phyloP scores from a whole-genome alignment of 2,797 vertebrate species.

The Chaetophractus vellerosus region DNA sequence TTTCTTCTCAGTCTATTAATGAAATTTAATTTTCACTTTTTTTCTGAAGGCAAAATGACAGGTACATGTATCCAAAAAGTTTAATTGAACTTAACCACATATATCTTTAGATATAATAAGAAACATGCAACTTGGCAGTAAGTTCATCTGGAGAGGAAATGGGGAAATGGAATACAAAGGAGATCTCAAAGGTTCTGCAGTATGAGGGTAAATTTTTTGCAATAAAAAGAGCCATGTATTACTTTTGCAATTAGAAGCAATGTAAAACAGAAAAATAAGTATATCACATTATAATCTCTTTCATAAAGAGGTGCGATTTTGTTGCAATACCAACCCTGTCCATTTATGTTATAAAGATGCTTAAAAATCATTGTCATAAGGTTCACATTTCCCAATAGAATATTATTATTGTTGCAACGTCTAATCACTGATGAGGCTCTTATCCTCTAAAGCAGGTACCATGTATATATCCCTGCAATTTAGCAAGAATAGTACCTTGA shows the following conservation, averaged over 20 bases:
- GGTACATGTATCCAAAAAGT: background rate
- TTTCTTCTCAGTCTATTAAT: background rate
- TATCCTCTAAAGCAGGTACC: background rate
- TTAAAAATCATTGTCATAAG: background rate
- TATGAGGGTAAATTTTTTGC: background rate
- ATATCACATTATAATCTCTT: background rate
- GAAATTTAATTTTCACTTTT: slow-evolving; percentile 44
- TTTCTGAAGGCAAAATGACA: background rate
- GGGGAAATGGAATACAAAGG: background rate
- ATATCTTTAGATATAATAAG: background rate
- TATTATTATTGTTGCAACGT: background rate
- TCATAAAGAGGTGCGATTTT: background rate
- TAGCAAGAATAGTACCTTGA: background rate
- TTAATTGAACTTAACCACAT: background rate
- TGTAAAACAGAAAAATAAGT: background rate
- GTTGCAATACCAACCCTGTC: background rate
- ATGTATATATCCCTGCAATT: background rate
- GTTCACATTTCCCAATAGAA: background rate
- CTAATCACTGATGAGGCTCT: background rate
- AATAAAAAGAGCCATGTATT: background rate
- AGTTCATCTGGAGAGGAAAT: background rate
- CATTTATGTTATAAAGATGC: background rate
- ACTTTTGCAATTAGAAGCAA: background rate
- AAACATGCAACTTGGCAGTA: background rate
- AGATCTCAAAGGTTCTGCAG: background rate